phyloP scores from a whole-genome alignment of 2,888 invertebrate species.

The Amphipyra tragopoginis region DNA sequence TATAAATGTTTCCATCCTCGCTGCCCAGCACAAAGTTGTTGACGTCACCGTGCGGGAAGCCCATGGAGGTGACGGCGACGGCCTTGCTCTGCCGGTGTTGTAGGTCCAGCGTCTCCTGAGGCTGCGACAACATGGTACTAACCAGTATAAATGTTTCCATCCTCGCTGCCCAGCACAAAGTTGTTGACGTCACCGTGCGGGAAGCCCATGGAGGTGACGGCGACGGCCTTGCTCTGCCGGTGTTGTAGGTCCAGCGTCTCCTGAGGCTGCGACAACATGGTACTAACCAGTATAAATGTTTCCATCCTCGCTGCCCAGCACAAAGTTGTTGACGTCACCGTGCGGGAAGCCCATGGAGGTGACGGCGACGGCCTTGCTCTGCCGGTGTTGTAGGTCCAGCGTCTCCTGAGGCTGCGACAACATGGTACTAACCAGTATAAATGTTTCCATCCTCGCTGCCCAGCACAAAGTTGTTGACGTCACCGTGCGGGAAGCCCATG shows the following conservation, averaged over 20 bases:
- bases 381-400: conserved; percentile 96
- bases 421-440: too few relatives aligned
- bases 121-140: conserved; percentile 98
- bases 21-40: conserved; percentile 99
- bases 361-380: conserved; percentile 97
- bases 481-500: conserved; percentile 97
- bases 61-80: conserved; percentile 97
- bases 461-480: conserved; percentile 99
- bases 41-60: conserved; percentile 97
- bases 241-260: conserved; percentile 97
- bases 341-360: conserved; percentile 97
- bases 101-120: conserved; percentile 98
- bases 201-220: conserved; percentile 97
- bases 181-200: conserved; percentile 99
- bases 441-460: conserved; percentile 99
- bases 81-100: conserved; percentile 97
- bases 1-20: conserved; percentile 99
- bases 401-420: conserved; percentile 98
- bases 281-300: too few relatives aligned
- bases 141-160: conserved; percentile 98
- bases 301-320: conserved; percentile 99
- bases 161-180: conserved; percentile 98
- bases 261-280: conserved; percentile 98
- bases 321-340: conserved; percentile 99
- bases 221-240: conserved; percentile 97